These are phyloP conservation scores for Oreonectes daqikongensis DNA, from an alignment of 2,797 vertebrate species.

Conservation along the genomic window DNA sequence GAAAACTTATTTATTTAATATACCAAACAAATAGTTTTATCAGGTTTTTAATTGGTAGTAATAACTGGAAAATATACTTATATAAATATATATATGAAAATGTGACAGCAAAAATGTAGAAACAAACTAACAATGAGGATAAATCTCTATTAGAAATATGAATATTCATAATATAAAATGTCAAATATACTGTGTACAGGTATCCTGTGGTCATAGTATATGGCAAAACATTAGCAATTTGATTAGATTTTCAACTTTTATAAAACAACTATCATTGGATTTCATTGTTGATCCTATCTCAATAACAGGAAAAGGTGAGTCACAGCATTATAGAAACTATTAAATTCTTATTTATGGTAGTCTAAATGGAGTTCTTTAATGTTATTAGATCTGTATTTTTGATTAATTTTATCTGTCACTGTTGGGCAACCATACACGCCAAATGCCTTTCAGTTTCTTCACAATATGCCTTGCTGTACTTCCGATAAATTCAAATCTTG, in stretches of 20 bases:
- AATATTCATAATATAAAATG: too few species aligned
- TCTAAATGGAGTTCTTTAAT: background rate
- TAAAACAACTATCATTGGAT: too few species aligned
- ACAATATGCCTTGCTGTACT: background rate
- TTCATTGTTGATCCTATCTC: too few species aligned
- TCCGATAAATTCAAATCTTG: background rate
- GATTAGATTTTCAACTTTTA: background rate
- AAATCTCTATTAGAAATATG: too few species aligned
- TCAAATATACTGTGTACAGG: too few species aligned
- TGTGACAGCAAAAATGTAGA: too few species aligned
- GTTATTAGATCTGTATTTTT: too few species aligned
- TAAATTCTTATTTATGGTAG: background rate
- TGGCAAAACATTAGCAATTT: background rate
- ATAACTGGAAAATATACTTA: background rate
- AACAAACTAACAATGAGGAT: too few species aligned
- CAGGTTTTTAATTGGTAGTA: background rate
- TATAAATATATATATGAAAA: too few species aligned
- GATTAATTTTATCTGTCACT: background rate
- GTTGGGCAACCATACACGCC: background rate
- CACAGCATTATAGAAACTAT: background rate
- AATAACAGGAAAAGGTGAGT: background rate
- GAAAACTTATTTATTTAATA: background rate
- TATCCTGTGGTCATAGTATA: too few species aligned
- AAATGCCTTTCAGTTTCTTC: background rate
- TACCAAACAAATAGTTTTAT: background rate